A percentile compares a stretch with the other conserved stretches of the same genome.
Evolutionary conservation across 2,888 invertebrate genomes (phyloP).

Genomic region (Drosophila antonietae): DNA sequence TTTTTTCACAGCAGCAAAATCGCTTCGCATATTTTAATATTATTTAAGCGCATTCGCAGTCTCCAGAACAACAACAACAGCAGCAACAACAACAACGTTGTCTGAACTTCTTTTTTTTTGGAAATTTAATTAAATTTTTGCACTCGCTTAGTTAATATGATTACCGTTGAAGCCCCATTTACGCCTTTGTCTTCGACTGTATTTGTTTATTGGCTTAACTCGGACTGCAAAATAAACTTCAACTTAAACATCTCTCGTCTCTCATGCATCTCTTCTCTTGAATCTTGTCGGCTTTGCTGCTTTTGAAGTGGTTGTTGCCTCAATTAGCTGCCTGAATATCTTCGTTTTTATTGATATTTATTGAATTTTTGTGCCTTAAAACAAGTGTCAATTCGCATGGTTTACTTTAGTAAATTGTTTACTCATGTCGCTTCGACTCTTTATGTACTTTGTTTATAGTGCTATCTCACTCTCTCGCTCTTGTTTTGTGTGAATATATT

Average conservation of each 20-base stretch:
- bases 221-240: conserved; percentile 26
- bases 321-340: conserved; percentile 53
- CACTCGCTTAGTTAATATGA: conserved; percentile 60
- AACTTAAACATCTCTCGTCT: conserved; percentile 8
- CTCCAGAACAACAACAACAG: conserved; percentile 9
- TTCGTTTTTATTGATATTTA: conserved; percentile 71
- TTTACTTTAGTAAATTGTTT: conserved; percentile 22
- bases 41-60: conserved; percentile 58
- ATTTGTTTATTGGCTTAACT: conserved; percentile 8
- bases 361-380: conserved; percentile 60
- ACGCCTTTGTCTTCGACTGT: conserved; percentile 8
- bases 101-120: conserved; percentile 49
- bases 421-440: not conserved
- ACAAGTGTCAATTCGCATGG: conserved; percentile 48
- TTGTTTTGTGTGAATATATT: not conserved
- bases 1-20: conserved; percentile 53
- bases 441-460: not conserved
- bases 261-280: not conserved
- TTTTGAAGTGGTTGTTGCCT: conserved; percentile 47
- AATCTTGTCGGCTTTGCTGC: conserved; percentile 41
- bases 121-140: conserved; percentile 69
- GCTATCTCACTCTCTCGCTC: not conserved
- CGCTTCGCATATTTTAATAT: conserved; percentile 62
- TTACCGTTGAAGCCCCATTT: conserved; percentile 63
- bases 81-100: conserved; percentile 10